These are phyloP conservation scores for Drosophila chauvacae DNA, from an alignment of 1,140 invertebrate genomes.

Conservation along the genomic window DNA sequence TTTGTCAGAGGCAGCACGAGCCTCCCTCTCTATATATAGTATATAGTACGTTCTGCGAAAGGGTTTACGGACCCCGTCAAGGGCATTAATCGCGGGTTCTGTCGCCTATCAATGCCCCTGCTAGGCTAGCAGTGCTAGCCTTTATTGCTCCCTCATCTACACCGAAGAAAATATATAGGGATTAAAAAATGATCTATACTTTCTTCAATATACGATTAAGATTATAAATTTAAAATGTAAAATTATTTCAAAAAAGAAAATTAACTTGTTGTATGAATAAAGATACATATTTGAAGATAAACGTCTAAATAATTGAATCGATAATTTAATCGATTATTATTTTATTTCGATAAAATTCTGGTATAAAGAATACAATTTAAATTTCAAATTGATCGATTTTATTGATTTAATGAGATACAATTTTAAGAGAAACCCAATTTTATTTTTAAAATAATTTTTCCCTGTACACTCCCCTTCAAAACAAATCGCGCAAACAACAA, in stretches of 20 bases:
- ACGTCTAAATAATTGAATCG: too few relatives aligned
- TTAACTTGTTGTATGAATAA: too few relatives aligned
- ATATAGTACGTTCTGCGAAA: constrained; percentile 11
- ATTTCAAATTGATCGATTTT: too few relatives aligned
- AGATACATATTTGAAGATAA: too few relatives aligned
- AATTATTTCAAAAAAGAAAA: too few relatives aligned
- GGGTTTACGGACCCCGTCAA: constrained; percentile 53
- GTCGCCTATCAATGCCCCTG: constrained; percentile 30
- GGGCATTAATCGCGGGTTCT: constrained; percentile 41
- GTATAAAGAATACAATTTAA: too few relatives aligned
- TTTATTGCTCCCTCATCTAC: not conserved
- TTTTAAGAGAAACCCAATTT: not conserved
- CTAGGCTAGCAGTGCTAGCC: not conserved
- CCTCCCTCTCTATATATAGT: constrained; percentile 33
- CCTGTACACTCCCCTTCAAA: constrained; percentile 4
- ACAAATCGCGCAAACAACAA: constrained; percentile 34
- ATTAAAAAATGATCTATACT: too few relatives aligned
- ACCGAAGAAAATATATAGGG: not conserved
- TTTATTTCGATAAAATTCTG: too few relatives aligned
- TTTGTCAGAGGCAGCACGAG: constrained; percentile 51
- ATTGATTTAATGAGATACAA: too few relatives aligned
- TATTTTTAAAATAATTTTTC: not conserved
- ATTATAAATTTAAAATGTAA: too few relatives aligned
- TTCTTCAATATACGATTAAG: too few relatives aligned
- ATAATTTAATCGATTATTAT: too few relatives aligned